These are phyloP conservation scores for Acrossocheilus wenchowensis DNA, from an alignment of 2,797 vertebrate genomes.

Conservation along the genomic window DNA sequence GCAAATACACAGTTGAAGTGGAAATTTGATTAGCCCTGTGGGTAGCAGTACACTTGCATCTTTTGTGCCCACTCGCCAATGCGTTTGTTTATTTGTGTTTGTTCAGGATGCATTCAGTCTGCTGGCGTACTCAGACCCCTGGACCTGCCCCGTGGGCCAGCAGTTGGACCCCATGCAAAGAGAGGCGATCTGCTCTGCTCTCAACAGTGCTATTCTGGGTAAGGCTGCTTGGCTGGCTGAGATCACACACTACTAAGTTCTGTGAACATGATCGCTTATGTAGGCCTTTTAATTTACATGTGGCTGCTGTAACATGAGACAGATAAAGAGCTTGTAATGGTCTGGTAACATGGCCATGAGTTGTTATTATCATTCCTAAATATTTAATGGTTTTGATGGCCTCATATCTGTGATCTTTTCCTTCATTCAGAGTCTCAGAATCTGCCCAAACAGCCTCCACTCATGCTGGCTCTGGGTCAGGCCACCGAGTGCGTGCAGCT, in stretches of 20 bases:
- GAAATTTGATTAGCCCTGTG: conserved; percentile 34
- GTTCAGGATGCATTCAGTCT: conserved; percentile 96
- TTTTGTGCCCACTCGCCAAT: conserved; percentile 30
- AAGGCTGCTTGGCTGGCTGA: conserved; percentile 60
- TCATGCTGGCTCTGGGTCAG: conserved; percentile 96
- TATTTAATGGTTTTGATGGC: background rate
- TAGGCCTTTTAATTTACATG: background rate
- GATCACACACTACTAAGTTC: background rate
- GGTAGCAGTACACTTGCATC: conserved; percentile 10
- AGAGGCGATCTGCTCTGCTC: conserved; percentile 94
- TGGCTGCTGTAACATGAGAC: background rate
- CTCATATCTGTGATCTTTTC: conserved; percentile 7
- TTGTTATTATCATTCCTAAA: background rate
- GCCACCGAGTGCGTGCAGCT: conserved; percentile 97
- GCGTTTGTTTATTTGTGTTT: conserved; percentile 42
- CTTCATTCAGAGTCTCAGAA: conserved; percentile 91
- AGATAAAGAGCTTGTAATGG: background rate
- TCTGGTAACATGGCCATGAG: background rate
- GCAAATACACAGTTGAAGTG: conserved; percentile 25
- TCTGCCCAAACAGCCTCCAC: conserved; percentile 96
- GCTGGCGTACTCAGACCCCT: conserved; percentile 96
- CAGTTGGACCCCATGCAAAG: conserved; percentile 96
- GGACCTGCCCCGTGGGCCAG: conserved; percentile 96
- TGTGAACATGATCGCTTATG: background rate
- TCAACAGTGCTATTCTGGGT: conserved; percentile 99